Base-by-base conservation (phyloP, 2,888 invertebrate genomes). In the Drosophila anceps region DNA sequence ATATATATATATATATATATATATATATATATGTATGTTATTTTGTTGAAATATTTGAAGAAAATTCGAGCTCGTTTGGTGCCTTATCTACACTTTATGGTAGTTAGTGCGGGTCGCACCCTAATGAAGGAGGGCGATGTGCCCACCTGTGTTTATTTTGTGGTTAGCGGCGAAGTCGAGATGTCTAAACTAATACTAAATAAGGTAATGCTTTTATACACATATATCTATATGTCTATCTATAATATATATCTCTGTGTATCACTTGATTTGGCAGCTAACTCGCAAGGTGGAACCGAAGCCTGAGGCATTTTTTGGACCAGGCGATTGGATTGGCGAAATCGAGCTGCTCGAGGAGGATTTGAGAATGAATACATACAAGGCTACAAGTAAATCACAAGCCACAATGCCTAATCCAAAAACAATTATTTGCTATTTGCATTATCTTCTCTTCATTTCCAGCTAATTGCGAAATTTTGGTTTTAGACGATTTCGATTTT, bases 141-240 rank as follows among this genome's bases (percentile, higher is more conserved):
- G 5, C 95, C 96, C 0, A 92, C 93, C 59, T 94, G 94, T 1
- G 91, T 96, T 46, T 96, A 96, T 90, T 96, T 95, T 90, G 94
- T 96, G 41, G 92, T 96, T 5, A 94, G 94, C 15, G 96, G 96
- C 3, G 94, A 94, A 80, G 93, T 94, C 4, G 88, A 91, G 69
- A 84, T 92, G 55, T 81, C 84, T 0, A 82, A 69, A 31, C 76
- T 10, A 8, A 41, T 82, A 0, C 86, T 88, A 20, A 92, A 93
- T 35, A 91, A 91, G 84, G 90, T 70, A 46, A 33, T 31, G 2
- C 4, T 27, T 1, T 15, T 15, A 18, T 18, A 6, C 18, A 8
- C 18, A 13, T 2, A 18, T 18, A 7, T 27, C 1, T 31, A 33
- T 13, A 18, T 18, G 8, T 8, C 13, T 4, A 13, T 18, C 1